These are phyloP conservation scores for Protonibea diacanthus DNA, from an alignment of 2,797 vertebrate genomes.

Conservation along the genomic window DNA sequence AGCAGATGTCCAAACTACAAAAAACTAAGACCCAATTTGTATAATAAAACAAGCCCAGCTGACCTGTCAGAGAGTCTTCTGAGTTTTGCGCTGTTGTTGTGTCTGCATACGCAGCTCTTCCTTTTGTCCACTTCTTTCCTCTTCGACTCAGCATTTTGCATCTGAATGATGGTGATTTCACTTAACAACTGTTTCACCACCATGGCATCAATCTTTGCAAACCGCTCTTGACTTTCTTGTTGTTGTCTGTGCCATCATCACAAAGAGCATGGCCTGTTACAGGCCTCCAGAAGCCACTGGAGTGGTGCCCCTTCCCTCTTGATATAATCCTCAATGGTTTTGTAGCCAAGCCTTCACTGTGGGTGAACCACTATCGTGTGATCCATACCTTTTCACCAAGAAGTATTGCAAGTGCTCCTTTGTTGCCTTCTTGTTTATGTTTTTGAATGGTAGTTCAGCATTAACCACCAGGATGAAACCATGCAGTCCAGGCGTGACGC, in stretches of 20 bases:
- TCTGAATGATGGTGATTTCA: background rate
- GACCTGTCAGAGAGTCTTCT: conserved; percentile 30
- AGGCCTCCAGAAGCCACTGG: background rate
- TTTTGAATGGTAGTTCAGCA: conserved; percentile 1
- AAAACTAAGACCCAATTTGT: background rate
- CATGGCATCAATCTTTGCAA: conserved; percentile 32
- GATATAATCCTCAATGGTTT: conserved; percentile 35
- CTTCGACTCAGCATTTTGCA: background rate
- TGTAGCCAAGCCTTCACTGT: background rate
- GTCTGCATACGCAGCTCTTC: background rate
- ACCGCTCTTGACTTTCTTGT: conserved; percentile 3
- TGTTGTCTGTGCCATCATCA: background rate
- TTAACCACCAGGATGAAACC: no score
- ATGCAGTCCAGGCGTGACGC: background rate
- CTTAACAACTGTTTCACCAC: background rate
- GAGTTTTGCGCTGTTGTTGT: conserved; percentile 1
- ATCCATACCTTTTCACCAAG: conserved; percentile 24
- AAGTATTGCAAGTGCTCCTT: background rate
- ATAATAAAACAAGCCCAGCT: background rate
- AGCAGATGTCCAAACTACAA: background rate
- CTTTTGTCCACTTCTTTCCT: background rate
- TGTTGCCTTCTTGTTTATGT: background rate
- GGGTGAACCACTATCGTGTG: conserved; percentile 33
- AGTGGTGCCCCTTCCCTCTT: conserved; percentile 2
- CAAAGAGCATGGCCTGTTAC: conserved; percentile 17